Evolutionary conservation across 1,140 invertebrate species (phyloP).

Genomic region (Radopholus similis): DNA sequence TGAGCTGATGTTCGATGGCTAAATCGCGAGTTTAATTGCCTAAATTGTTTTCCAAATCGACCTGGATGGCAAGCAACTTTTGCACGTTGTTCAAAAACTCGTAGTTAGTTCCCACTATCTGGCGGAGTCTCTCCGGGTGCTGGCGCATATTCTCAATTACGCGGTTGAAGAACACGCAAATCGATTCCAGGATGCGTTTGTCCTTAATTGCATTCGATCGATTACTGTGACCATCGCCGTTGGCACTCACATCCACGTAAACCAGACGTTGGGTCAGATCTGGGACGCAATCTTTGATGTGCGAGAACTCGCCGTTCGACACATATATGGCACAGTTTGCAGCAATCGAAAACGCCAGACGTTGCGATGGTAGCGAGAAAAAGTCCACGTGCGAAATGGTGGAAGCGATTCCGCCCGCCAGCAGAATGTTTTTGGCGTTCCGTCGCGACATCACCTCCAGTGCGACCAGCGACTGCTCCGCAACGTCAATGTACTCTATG

Average conservation of each 20-base stretch:
- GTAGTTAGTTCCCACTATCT: conserved; percentile 87
- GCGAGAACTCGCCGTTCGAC: conserved; percentile 34
- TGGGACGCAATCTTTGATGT: conserved; percentile 45
- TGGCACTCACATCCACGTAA: conserved; percentile 40
- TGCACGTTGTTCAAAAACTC: conserved; percentile 66
- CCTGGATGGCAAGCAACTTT: conserved; percentile 70
- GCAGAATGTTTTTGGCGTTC: conserved; percentile 53
- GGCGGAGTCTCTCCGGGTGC: conserved; percentile 81
- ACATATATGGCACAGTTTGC: conserved; percentile 52
- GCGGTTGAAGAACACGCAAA: conserved; percentile 87
- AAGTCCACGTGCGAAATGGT: conserved; percentile 58
- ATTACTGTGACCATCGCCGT: not conserved
- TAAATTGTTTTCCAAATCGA: not conserved
- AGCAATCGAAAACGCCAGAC: conserved; percentile 57
- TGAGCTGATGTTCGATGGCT: conserved; percentile 47
- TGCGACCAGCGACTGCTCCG: conserved; percentile 51
- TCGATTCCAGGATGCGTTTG: conserved; percentile 94
- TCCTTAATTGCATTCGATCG: conserved; percentile 65
- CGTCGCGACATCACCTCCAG: conserved; percentile 57
- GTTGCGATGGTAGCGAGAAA: conserved; percentile 54
- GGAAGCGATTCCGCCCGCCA: conserved; percentile 50
- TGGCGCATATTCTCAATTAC: conserved; percentile 92
- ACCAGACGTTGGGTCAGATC: conserved; percentile 54
- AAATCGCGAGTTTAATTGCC: conserved; percentile 31
- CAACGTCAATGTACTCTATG: conserved; percentile 57